Evolutionary conservation across 2,888 invertebrate genomes (phyloP).

Genomic region (Cynaeus angustus): DNA sequence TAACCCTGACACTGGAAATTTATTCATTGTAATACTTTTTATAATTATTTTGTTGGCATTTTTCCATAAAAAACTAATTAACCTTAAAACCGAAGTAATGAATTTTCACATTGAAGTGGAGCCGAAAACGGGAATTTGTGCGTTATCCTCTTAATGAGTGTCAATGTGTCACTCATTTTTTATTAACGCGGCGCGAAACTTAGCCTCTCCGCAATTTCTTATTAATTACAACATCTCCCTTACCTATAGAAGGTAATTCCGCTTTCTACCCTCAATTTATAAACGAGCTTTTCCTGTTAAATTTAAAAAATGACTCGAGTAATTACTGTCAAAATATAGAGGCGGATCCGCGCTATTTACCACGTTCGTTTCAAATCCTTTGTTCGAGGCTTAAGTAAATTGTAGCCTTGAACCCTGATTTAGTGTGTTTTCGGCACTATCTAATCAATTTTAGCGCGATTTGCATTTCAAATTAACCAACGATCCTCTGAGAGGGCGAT

Average conservation of each 20-base stretch:
- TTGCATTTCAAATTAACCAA: constrained; percentile 34
- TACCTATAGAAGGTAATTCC: constrained; percentile 7
- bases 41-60: too few species aligned
- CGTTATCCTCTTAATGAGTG: constrained; percentile 3
- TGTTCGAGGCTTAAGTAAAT: constrained; percentile 22
- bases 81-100: too few species aligned
- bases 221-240: constrained; percentile 9
- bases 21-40: too few species aligned
- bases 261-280: constrained; percentile 7
- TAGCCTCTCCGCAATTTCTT: not conserved
- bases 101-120: not conserved
- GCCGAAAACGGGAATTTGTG: constrained; percentile 4
- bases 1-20: too few species aligned
- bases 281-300: constrained; percentile 15
- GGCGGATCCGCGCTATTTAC: constrained; percentile 1
- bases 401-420: constrained; percentile 37
- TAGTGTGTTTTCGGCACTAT: constrained; percentile 29
- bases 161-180: constrained; percentile 3
- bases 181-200: not conserved
- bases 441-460: constrained; percentile 40
- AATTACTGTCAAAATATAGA: not conserved
- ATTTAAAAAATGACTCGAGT: constrained; percentile 13
- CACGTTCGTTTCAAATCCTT: constrained; percentile 16
- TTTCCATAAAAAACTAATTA: too few species aligned
- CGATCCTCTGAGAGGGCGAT: constrained; percentile 16